Conservation (phyloP, 2,888 invertebrate genomes). For the Cephus spinipes region DNA sequence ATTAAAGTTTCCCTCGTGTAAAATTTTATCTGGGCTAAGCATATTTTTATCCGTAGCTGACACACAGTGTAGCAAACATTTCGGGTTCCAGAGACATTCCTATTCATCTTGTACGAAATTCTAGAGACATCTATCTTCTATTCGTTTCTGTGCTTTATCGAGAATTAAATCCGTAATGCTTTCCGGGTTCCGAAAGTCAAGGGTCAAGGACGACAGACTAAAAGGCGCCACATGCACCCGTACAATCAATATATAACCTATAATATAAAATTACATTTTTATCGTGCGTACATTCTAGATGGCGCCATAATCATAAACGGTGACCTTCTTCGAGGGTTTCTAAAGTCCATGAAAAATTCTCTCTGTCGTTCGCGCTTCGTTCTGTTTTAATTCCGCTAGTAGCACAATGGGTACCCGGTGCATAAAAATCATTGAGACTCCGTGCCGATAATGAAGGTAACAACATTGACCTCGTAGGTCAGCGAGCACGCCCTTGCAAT, state of each 20-base stretch:
- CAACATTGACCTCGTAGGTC: conserved; percentile 57
- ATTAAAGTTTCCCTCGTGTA: neutral
- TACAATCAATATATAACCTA: conserved; percentile 56
- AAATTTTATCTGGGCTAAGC: neutral
- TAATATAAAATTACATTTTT: neutral
- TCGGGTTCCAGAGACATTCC: neutral
- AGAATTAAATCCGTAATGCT: neutral
- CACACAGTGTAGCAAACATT: neutral
- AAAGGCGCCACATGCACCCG: conserved; percentile 56
- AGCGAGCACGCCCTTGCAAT: conserved; percentile 51
- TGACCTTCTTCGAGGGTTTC: neutral
- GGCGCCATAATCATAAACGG: neutral
- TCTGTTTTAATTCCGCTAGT: neutral
- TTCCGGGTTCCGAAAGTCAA: conserved; percentile 30
- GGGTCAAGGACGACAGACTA: conserved; percentile 62
- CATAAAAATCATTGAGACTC: neutral
- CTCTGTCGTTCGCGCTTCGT: neutral
- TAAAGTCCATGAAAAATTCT: neutral
- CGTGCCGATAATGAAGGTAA: conserved; percentile 56
- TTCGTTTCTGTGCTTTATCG: neutral
- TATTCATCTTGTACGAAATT: neutral
- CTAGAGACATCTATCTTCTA: neutral
- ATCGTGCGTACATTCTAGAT: neutral
- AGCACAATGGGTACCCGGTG: neutral
- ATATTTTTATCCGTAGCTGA: neutral